Evolutionary conservation across 1,140 invertebrate genomes (phyloP).

Genomic region (Pachyrhynchus sulphureomaculatus): DNA sequence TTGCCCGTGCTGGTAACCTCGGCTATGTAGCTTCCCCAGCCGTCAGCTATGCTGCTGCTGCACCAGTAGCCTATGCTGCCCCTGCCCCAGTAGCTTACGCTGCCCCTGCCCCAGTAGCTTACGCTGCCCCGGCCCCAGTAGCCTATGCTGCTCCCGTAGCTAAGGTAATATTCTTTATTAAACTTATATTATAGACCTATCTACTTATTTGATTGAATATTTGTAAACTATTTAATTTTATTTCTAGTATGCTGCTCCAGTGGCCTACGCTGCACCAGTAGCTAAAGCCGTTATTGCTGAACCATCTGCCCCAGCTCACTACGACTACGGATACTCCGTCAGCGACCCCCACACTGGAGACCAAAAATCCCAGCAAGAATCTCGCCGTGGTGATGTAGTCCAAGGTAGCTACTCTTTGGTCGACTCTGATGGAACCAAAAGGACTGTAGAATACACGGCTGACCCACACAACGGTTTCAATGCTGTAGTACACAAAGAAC

Average conservation of each 20-base stretch:
- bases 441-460: constrained; percentile 65
- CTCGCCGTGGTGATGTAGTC: constrained; percentile 62
- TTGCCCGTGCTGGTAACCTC: constrained; percentile 23
- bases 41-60: background rate
- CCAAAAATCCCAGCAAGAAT: constrained; percentile 60
- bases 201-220: no score
- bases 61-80: background rate
- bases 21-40: background rate
- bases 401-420: constrained; percentile 52
- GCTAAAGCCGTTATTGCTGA: constrained; percentile 44
- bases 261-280: constrained; percentile 56
- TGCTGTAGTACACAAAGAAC: constrained; percentile 52
- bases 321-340: constrained; percentile 59
- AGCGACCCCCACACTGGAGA: constrained; percentile 62
- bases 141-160: background rate
- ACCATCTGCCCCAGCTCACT: constrained; percentile 58
- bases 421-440: constrained; percentile 34
- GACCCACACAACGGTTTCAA: constrained; percentile 58
- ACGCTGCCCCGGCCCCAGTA: background rate
- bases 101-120: background rate
- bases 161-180: constrained; percentile 28
- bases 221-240: no score
- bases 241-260: constrained; percentile 31
- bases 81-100: background rate
- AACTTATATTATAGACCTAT: no score